phyloP scores from a whole-genome alignment of 2,888 invertebrate genomes.

The Polymixis lichenea region DNA sequence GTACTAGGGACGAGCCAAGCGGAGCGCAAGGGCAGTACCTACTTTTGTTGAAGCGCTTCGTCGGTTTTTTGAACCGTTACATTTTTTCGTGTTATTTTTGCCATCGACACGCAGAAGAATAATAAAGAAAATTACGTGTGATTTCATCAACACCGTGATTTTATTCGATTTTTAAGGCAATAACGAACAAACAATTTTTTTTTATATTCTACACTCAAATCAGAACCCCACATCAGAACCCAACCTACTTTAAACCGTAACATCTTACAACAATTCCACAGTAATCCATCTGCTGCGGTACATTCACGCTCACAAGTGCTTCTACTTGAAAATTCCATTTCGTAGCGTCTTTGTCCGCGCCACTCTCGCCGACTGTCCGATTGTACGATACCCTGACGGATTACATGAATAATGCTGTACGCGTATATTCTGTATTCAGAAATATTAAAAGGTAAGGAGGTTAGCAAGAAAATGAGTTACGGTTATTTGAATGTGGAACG shows the following conservation, averaged over 20 bases:
- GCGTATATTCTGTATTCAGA: constrained; percentile 59
- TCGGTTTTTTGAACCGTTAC: no score
- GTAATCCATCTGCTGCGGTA: constrained; percentile 64
- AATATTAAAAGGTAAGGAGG: constrained; percentile 58
- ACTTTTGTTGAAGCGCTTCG: no score
- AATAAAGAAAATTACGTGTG: neutral
- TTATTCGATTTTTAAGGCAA: neutral
- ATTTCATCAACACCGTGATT: neutral
- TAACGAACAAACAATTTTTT: neutral
- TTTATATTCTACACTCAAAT: neutral
- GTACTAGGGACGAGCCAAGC: no score
- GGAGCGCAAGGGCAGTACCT: no score
- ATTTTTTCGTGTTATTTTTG: no score
- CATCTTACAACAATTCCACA: constrained; percentile 58
- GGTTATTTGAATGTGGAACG: constrained; percentile 50
- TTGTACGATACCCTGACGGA: constrained; percentile 69
- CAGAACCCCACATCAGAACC: constrained; percentile 4
- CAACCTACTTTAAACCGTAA: constrained; percentile 38
- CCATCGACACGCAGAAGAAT: no score
- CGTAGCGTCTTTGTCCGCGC: constrained; percentile 73
- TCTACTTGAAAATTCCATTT: constrained; percentile 78
- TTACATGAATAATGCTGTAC: constrained; percentile 69
- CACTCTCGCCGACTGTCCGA: constrained; percentile 72
- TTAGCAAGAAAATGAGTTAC: constrained; percentile 53
- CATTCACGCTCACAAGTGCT: constrained; percentile 61